Evolutionary conservation across 2,797 vertebrate genomes (phyloP).

Genomic region (Schizothorax lantsangensis): DNA sequence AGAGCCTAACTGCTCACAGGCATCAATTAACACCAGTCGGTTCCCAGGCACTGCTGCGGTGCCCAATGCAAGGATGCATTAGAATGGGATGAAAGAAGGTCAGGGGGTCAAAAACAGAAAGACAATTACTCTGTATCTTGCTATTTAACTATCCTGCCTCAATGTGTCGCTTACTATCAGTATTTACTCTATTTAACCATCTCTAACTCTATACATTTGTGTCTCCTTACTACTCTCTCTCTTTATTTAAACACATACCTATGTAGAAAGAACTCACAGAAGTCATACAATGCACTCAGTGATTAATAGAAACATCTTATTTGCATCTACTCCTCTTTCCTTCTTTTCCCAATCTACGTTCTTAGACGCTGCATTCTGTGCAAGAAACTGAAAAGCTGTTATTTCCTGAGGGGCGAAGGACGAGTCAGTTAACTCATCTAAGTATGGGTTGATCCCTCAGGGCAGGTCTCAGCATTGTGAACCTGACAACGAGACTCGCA

Average conservation of each 20-base stretch:
- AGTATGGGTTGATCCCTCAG: slow-evolving; percentile 41
- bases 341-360: background rate
- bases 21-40: slow-evolving; percentile 56
- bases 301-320: background rate
- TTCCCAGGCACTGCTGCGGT: slow-evolving; percentile 50
- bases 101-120: slow-evolving; percentile 46
- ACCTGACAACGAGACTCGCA: slow-evolving; percentile 46
- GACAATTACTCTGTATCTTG: slow-evolving; percentile 33
- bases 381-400: slow-evolving; percentile 25
- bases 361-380: background rate
- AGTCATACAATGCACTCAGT: background rate
- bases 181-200: slow-evolving; percentile 20
- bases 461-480: slow-evolving; percentile 53
- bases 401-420: slow-evolving; percentile 34
- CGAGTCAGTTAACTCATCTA: slow-evolving; percentile 38
- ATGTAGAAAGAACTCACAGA: background rate
- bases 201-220: background rate
- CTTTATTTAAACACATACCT: background rate
- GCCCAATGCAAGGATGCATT: slow-evolving; percentile 20
- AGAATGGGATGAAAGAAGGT: slow-evolving; percentile 46
- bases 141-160: slow-evolving; percentile 38
- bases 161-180: background rate
- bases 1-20: slow-evolving; percentile 45
- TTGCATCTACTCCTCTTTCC: background rate
- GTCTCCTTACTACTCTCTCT: background rate